Base-by-base conservation (phyloP, 2,888 invertebrate genomes). In the Drosophila neotestacea region DNA sequence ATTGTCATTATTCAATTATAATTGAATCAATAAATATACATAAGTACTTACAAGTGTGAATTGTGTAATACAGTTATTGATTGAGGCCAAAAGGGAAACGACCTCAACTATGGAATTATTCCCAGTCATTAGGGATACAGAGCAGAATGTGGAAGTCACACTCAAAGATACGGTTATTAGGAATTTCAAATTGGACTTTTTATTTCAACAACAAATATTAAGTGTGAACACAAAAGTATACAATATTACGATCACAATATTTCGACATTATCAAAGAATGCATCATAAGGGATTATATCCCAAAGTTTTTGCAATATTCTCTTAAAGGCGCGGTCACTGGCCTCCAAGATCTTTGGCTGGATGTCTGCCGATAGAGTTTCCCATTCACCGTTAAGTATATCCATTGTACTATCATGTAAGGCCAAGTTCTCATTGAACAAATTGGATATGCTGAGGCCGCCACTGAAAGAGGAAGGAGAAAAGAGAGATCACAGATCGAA, bases 311-410 rank as follows among this genome's bases (percentile, higher is more conserved):
- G 74, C 11, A 88, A 2, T 11, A 54, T 10, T 0, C 4, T 9
- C 1, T 16, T 42, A 0, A 73, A 56, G 27, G 54, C 52, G 0
- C 58, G 39, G 54, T 73, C 69, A 4, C 54, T 6, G 4, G 72
- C 88, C 4, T 68, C 77, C 10, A 70, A 70, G 16, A 90, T 68
- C 32, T 61, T 62, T 0, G 90, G 89, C 38, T 81, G 76, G 7
- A 90, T 58, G 16, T 89, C 88, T 30, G 61, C 58, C n/a, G 82
- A 74, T 7, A 90, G 52, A 0, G 75, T 34, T 4, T 67, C 38
- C 85, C 87, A 90, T 38, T 90, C 79, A 11, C 81, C 79, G 44
- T 90, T 90, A 0, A 90, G 56, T 6, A 88, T 66, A 52, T 77
- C 69, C 32, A 87, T n/a, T 4, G 90, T 89, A 58, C 79, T 90